Evolutionary conservation across 2,113 vertebrate species (phyloP).

Genomic region (Pelodiscus sinensis): DNA sequence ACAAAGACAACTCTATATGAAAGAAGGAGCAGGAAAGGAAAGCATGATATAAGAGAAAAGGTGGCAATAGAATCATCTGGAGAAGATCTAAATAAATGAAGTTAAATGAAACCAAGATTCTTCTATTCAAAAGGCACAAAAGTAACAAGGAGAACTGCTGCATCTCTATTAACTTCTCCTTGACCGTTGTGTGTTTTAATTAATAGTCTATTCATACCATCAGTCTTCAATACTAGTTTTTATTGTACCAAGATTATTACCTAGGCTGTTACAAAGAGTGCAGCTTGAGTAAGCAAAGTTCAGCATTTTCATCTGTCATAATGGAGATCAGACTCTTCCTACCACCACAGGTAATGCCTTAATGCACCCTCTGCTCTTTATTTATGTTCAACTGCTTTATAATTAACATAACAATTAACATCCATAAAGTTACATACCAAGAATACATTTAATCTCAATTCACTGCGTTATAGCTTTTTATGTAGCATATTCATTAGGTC

Average conservation of each 20-base stretch:
- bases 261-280: neutral
- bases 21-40: neutral
- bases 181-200: conserved; percentile 21
- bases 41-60: neutral
- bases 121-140: conserved; percentile 16
- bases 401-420: neutral
- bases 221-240: neutral
- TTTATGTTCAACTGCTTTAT: conserved; percentile 3
- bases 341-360: neutral
- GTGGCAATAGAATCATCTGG: neutral
- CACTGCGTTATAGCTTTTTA: neutral
- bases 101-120: neutral
- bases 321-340: neutral
- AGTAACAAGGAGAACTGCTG: neutral
- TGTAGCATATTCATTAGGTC: neutral
- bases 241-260: neutral
- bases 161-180: conserved; percentile 24
- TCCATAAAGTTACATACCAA: neutral
- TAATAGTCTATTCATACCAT: neutral
- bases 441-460: neutral
- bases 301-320: neutral
- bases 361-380: neutral
- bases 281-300: neutral
- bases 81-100: neutral
- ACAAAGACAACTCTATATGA: conserved; percentile 1